Conservation (phyloP, 1,140 invertebrate species). For the Ceratosolen fusciceps region DNA sequence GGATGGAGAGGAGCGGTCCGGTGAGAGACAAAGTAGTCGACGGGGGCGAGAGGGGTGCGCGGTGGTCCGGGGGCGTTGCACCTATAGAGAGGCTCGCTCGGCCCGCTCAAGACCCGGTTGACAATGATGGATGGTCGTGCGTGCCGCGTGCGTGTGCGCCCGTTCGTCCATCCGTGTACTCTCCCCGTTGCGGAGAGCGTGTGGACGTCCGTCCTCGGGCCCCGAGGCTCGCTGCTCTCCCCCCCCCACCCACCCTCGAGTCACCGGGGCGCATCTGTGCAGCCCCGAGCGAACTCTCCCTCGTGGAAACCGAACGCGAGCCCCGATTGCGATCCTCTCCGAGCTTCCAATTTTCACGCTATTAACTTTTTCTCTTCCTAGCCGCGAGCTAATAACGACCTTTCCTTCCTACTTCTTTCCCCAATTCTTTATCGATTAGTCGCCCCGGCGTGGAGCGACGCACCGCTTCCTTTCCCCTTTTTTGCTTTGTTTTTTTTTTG, state of each 20-base stretch:
- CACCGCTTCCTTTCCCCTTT: no score
- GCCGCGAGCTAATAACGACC: slow-evolving; percentile 39
- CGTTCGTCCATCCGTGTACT: background rate
- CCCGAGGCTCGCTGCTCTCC: slow-evolving; percentile 62
- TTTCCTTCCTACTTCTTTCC: background rate
- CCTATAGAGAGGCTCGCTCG: background rate
- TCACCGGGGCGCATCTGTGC: slow-evolving; percentile 66
- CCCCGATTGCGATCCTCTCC: slow-evolving; percentile 41
- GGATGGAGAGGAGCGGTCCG: no score
- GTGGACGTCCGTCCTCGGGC: slow-evolving; percentile 36
- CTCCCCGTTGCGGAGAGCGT: slow-evolving; percentile 60
- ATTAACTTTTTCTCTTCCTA: slow-evolving; percentile 60
- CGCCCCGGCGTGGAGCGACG: background rate
- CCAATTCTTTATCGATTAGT: background rate
- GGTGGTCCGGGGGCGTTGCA: background rate
- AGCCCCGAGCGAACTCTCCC: slow-evolving; percentile 60
- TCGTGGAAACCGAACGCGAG: slow-evolving; percentile 43
- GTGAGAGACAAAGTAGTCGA: background rate
- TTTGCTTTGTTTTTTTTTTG: no score
- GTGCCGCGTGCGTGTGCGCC: slow-evolving; percentile 65
- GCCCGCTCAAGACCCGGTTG: slow-evolving; percentile 62
- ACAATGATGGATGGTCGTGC: slow-evolving; percentile 70
- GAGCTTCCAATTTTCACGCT: slow-evolving; percentile 61
- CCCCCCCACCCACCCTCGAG: no score
- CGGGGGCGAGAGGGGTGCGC: background rate